Conservation (phyloP, 2,888 invertebrate genomes). For the Pristionchus entomophagus region DNA sequence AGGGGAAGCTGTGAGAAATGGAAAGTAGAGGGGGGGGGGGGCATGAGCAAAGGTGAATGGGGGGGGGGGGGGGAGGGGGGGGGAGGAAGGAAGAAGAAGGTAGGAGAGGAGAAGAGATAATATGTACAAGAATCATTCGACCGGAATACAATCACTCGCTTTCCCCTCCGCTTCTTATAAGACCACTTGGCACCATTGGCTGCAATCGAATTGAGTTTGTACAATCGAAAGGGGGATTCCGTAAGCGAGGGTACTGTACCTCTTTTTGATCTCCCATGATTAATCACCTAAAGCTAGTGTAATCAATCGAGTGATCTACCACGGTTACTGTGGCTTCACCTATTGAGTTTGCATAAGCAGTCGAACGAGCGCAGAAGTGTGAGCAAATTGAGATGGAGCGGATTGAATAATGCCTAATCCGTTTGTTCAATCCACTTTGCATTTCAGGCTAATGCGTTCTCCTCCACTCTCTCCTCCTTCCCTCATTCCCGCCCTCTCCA, state of each 20-base stretch:
- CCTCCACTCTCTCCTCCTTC: neutral
- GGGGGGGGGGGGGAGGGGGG: neutral
- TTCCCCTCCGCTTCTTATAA: neutral
- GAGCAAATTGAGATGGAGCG: neutral
- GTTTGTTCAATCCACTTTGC: neutral
- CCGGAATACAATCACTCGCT: conserved; percentile 38
- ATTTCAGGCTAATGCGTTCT: neutral
- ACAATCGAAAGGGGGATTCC: neutral
- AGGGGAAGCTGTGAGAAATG: conserved; percentile 22
- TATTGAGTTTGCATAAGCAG: too few species aligned
- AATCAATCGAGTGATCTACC: too few species aligned
- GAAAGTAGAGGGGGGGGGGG: conserved; percentile 30
- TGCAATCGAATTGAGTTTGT: conserved; percentile 4
- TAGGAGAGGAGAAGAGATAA: conserved; percentile 45
- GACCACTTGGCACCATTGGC: neutral
- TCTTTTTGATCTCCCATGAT: too few species aligned
- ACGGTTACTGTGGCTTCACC: too few species aligned
- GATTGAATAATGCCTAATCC: neutral
- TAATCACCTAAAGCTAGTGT: too few species aligned
- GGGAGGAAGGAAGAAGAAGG: too few species aligned
- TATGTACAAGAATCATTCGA: conserved; percentile 44
- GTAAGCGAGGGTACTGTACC: neutral
- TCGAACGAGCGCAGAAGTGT: too few species aligned
- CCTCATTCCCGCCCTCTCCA: neutral
- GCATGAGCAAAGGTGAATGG: neutral